Base-by-base conservation (phyloP, 2,113 vertebrate genomes). In the Cavia porcellus region DNA sequence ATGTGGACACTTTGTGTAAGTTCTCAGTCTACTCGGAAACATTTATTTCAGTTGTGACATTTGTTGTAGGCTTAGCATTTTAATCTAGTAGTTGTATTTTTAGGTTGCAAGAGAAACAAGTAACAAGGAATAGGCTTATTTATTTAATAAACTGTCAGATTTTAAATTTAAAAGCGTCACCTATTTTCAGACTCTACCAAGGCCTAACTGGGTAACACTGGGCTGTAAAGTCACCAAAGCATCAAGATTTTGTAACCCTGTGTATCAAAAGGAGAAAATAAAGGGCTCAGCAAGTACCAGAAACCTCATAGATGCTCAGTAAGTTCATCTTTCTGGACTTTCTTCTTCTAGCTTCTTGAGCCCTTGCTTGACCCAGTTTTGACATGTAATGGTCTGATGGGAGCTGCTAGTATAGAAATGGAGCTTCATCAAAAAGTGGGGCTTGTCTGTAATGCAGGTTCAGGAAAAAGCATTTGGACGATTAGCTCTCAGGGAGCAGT, bases 101-200 rank as follows among this genome's bases (percentile, higher is more conserved):
- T n/a, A 94, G 87, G 82, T 89, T 85, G 15, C 32, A 52, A 86
- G 89, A 90, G 50, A 66, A 79, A 87, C 87, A 90, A 70, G 88
- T 86, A 92, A 87, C 25, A 75, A 97, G 66, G 86, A 79, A 87
- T 45, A 80, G 32, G 62, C 45, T 85, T 66, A 87, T 42, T 91
- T 92, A 14, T 55, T 50, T 59, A 86, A 74, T 89, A 70, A 91
- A 85, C 74, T 57, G 30, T 30, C 45, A 79, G 4, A 13, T 45
- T 70, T 70, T 75, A 47, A 14, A 47, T 47, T 45, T 47, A 50
- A 79, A 50, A 79, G 72, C 22, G 15, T 82, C 4, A n/a, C 19
- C 42, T 66, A 19, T 32, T 68, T 82, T 42, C 62, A 32, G 28
- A 74, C 50, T 35, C 7, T 32, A 20, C 20, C 3, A 66, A 7